Percentiles rank a stretch among this genome's conserved stretches.
Evolutionary conservation across 92 coral and sea anemone species (phyloP).

Genomic region (Anthopleura xanthogrammica): DNA sequence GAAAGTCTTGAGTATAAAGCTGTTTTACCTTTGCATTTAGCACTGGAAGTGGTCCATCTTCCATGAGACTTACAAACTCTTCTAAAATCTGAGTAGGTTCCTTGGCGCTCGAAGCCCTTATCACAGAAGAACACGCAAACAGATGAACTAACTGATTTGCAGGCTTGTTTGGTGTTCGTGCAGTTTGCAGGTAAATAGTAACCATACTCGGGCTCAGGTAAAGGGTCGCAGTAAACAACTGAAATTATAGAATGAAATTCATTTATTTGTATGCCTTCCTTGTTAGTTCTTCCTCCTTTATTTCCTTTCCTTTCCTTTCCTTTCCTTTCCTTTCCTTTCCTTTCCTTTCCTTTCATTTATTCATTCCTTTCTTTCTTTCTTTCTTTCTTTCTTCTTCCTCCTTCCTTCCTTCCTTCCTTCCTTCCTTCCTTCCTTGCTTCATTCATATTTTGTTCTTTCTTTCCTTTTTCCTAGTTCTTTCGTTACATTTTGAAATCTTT

Average conservation of each 20-base stretch:
- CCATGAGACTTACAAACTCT: conserved; percentile 56
- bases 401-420: too few species aligned
- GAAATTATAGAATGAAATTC: background rate
- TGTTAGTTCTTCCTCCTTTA: too few species aligned
- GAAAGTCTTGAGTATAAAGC: background rate
- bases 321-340: background rate
- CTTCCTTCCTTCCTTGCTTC: too few species aligned
- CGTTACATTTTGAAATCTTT: too few species aligned
- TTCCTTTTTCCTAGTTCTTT: too few species aligned
- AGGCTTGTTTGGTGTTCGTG: conserved; percentile 46
- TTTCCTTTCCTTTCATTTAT: background rate
- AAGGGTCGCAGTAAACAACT: conserved; percentile 64
- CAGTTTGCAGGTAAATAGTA: conserved; percentile 50
- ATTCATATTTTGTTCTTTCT: too few species aligned
- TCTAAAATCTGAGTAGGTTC: conserved; percentile 40
- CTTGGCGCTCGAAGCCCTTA: conserved; percentile 49
- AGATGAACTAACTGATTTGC: conserved; percentile 53
- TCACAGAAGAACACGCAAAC: conserved; percentile 34
- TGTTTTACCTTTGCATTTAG: conserved; percentile 54
- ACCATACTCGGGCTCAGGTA: conserved; percentile 53
- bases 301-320: background rate
- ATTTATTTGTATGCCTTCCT: too few species aligned
- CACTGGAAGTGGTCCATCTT: conserved; percentile 48
- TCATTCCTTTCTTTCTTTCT: background rate
- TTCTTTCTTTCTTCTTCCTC: background rate